Conservation (phyloP, 2,113 vertebrate genomes). For the Capreolus pygargus region DNA sequence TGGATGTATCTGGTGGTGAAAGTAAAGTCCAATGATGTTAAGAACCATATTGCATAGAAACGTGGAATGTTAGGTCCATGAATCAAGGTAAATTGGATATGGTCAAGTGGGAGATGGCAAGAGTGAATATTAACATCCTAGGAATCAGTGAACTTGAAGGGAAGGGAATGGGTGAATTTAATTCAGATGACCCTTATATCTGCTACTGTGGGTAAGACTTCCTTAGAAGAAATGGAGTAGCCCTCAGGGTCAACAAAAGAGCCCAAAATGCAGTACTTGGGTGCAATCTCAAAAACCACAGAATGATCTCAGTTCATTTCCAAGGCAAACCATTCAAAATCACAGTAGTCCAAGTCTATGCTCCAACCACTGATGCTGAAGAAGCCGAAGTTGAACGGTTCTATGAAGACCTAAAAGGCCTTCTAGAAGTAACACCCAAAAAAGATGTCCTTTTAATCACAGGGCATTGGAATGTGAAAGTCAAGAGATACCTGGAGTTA, state of each 20-base stretch:
- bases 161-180: background rate
- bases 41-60: background rate
- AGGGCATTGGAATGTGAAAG: background rate
- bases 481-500: background rate
- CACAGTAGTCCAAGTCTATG: background rate
- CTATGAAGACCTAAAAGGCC: background rate
- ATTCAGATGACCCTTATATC: background rate
- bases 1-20: background rate
- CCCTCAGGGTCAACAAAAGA: background rate
- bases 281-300: background rate
- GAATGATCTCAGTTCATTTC: background rate
- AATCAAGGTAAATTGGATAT: background rate
- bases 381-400: background rate
- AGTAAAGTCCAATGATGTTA: background rate
- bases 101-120: background rate
- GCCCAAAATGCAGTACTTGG: background rate
- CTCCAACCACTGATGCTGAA: background rate
- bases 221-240: background rate
- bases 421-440: background rate
- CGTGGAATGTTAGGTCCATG: background rate
- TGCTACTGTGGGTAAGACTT: background rate
- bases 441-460: background rate
- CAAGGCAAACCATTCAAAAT: background rate
- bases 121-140: background rate
- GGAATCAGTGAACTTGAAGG: background rate